Percentiles rank a stretch among this genome's conserved stretches.
phyloP scores from a whole-genome alignment of 2,888 invertebrate species.

The Polydrusus tereticollis region DNA sequence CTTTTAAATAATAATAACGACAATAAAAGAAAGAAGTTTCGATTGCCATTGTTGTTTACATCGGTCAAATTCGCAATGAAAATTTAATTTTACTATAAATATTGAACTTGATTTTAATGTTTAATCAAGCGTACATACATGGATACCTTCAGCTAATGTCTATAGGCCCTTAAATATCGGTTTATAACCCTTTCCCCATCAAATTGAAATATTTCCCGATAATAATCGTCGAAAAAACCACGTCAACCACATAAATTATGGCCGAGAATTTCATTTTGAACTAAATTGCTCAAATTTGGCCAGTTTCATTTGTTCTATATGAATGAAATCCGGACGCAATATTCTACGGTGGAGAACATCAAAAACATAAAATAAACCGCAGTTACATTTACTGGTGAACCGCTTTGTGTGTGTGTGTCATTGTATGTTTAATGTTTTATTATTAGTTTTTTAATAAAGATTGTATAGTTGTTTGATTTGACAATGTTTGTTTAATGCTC shows the following conservation, averaged over 20 bases:
- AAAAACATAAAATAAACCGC: slow-evolving; percentile 34
- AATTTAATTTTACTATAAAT: too few relatives aligned
- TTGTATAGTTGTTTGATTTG: background rate
- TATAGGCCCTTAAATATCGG: too few relatives aligned
- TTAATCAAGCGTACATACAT: too few relatives aligned
- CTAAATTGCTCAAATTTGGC: slow-evolving; percentile 12
- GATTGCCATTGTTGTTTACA: too few relatives aligned
- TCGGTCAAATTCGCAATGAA: too few relatives aligned
- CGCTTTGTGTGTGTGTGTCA: background rate
- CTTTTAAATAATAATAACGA: too few relatives aligned
- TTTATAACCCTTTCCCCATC: too few relatives aligned
- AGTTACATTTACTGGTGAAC: slow-evolving; percentile 3
- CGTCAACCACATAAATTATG: slow-evolving; percentile 7
- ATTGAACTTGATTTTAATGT: too few relatives aligned
- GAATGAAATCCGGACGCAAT: slow-evolving; percentile 33
- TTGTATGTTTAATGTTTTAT: background rate
- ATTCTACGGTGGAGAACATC: slow-evolving; percentile 21
- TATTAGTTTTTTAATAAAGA: background rate
- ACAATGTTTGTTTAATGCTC: too few relatives aligned
- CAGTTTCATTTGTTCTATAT: slow-evolving; percentile 25
- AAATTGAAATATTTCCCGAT: background rate
- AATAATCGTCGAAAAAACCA: background rate
- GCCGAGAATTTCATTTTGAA: slow-evolving; percentile 13
- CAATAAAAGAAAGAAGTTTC: too few relatives aligned
- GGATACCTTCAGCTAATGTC: too few relatives aligned